Evolutionary conservation across 1,140 invertebrate genomes (phyloP), one percentile per base, ranked within the genome.

Genomic region (Stegodyphus mimosarum): DNA sequence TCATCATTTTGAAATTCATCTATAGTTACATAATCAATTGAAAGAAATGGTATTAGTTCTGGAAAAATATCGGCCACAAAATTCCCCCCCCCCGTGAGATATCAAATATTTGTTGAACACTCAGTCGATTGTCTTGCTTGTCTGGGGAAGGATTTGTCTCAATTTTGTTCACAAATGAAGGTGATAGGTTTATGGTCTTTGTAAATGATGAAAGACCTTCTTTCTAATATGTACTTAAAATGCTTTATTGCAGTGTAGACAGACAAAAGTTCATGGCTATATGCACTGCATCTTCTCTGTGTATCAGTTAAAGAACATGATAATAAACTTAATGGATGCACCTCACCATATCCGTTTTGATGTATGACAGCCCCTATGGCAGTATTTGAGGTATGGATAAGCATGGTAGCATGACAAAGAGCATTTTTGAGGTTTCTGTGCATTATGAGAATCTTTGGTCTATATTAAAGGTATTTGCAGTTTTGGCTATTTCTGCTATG

Each of bases 61-160:
- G n/a, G n/a, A n/a, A n/a, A n/a, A n/a, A n/a, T n/a, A n/a, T n/a
- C n/a, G n/a, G n/a, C n/a, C n/a, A n/a, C n/a, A n/a, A n/a, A n/a
- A n/a, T n/a, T n/a, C n/a, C n/a, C n/a, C n/a, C n/a, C n/a, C n/a
- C n/a, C n/a, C n/a, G n/a, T n/a, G n/a, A n/a, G n/a, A n/a, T 91
- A 88, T n/a, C 81, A 52, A 63, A 91, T 90, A 51, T 90, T 87
- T 0, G 89, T 90, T 0, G 89, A 89, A 81, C 89, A 91, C 87
- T 91, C 90, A 2, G 87, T 88, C 0, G 91, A 78, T 72, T 72
- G 48, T 72, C 48, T 72, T 49, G 17, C 50, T 72, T 72, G 70
- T 72, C 70, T 48, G 18, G 70, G 70, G 9, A 33, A 72, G 70
- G 50, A 6, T 49, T 72, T 72, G 10, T n/a, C 70, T 49, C 5